A percentile compares a stretch with the other conserved stretches of the same genome.
These are phyloP conservation scores for Pseudococcus viburni DNA, from an alignment of 2,888 invertebrate species.

Conservation along the genomic window DNA sequence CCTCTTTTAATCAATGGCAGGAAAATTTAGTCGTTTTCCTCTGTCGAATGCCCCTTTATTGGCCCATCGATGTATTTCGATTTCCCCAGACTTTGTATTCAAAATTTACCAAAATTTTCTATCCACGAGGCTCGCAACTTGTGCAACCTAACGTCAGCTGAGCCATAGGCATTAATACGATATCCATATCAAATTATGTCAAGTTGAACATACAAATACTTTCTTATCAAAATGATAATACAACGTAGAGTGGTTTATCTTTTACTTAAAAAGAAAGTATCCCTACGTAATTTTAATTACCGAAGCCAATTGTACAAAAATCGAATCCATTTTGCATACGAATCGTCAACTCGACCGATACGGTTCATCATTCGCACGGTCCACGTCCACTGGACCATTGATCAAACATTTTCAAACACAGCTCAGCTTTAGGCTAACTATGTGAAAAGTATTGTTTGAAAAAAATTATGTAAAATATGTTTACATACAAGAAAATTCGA, in stretches of 20 bases:
- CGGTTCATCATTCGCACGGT: constrained; percentile 29
- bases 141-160: not conserved
- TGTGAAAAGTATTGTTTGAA: constrained; percentile 37
- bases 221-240: constrained; percentile 17
- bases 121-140: not conserved
- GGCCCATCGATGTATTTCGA: no score
- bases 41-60: no score
- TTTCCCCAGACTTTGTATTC: not conserved
- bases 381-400: constrained; percentile 23
- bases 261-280: not conserved
- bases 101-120: not conserved
- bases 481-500: constrained; percentile 43
- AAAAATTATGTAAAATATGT: constrained; percentile 56
- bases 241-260: not conserved
- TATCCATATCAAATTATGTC: constrained; percentile 16
- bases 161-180: not conserved
- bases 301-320: not conserved
- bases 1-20: no score
- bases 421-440: not conserved
- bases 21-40: no score
- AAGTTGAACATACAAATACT: not conserved
- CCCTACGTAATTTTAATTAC: not conserved
- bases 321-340: not conserved
- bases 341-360: not conserved
- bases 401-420: not conserved